A percentile compares a stretch with the other conserved stretches of the same genome.
phyloP scores from a whole-genome alignment of 1,140 invertebrate species.

The Euura lappo region DNA sequence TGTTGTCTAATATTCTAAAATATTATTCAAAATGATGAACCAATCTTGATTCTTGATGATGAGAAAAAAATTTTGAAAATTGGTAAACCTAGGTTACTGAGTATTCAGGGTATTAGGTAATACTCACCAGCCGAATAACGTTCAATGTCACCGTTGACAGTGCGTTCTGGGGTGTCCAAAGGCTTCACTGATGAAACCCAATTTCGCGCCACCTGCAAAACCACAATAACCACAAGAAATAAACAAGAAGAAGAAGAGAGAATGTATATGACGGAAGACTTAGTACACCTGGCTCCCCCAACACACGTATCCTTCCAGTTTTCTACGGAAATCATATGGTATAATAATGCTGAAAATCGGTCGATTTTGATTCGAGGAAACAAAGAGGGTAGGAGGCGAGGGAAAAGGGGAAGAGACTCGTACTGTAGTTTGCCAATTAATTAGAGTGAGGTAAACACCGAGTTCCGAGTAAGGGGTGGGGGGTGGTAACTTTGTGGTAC shows the following conservation, averaged over 20 bases:
- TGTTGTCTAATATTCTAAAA: too few relatives aligned
- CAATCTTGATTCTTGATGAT: too few relatives aligned
- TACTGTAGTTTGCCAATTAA: neutral
- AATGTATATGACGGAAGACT: too few relatives aligned
- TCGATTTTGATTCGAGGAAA: neutral
- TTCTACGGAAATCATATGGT: neutral
- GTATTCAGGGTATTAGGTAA: too few relatives aligned
- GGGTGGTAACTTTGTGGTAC: too few relatives aligned
- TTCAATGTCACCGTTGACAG: constrained; percentile 44
- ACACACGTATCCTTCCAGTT: too few relatives aligned
- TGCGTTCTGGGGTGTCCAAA: constrained; percentile 52
- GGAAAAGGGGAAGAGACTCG: neutral
- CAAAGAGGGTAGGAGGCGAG: neutral
- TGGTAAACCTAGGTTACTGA: too few relatives aligned
- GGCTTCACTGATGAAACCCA: constrained; percentile 59
- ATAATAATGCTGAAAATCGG: neutral
- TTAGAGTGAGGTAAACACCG: neutral
- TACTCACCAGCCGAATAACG: constrained; percentile 58
- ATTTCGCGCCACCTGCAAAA: constrained; percentile 56
- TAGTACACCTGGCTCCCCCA: too few relatives aligned
- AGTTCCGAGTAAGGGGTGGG: too few relatives aligned
- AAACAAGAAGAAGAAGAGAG: constrained; percentile 1
- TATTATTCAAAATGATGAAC: too few relatives aligned
- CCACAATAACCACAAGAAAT: constrained; percentile 35
- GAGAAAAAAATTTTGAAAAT: too few relatives aligned